Percentiles rank a stretch among this genome's conserved stretches.
These are phyloP conservation scores for Tachina lurida DNA, from an alignment of 2,888 invertebrate genomes.

Conservation along the genomic window DNA sequence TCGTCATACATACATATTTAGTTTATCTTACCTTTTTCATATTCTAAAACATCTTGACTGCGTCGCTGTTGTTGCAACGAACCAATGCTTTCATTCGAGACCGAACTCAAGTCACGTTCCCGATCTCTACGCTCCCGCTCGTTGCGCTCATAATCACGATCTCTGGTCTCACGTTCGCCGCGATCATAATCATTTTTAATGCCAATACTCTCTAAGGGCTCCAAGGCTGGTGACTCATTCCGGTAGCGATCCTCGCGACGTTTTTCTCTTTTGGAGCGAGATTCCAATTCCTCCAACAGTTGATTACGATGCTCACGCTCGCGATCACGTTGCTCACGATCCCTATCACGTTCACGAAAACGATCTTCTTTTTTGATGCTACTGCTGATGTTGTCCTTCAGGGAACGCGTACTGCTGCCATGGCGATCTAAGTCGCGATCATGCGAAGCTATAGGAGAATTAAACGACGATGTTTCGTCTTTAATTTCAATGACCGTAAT, in stretches of 20 bases:
- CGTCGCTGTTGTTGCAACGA: conserved; percentile 83
- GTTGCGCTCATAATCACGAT: conserved; percentile 76
- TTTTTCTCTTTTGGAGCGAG: conserved; percentile 79
- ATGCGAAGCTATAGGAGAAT: conserved; percentile 44
- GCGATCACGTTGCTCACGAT: conserved; percentile 75
- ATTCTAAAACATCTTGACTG: conserved; percentile 85
- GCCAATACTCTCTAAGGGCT: conserved; percentile 70
- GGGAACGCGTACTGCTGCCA: conserved; percentile 76
- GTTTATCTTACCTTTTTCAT: conserved; percentile 85
- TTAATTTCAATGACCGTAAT: conserved; percentile 61
- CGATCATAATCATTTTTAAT: conserved; percentile 82
- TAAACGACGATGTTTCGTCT: conserved; percentile 59
- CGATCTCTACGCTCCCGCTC: conserved; percentile 84
- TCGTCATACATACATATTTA: not conserved
- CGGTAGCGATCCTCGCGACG: conserved; percentile 79
- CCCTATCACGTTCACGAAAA: conserved; percentile 78
- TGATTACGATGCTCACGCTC: conserved; percentile 72
- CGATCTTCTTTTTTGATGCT: conserved; percentile 77
- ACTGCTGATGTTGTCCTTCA: conserved; percentile 75
- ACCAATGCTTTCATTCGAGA: conserved; percentile 84
- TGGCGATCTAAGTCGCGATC: conserved; percentile 76
- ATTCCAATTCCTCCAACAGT: conserved; percentile 58
- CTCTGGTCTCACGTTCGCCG: conserved; percentile 61
- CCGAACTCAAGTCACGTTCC: conserved; percentile 85
- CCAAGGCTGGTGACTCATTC: conserved; percentile 75